Base-by-base conservation (phyloP, 2,888 invertebrate species). In the Drymonia ruficornis region DNA sequence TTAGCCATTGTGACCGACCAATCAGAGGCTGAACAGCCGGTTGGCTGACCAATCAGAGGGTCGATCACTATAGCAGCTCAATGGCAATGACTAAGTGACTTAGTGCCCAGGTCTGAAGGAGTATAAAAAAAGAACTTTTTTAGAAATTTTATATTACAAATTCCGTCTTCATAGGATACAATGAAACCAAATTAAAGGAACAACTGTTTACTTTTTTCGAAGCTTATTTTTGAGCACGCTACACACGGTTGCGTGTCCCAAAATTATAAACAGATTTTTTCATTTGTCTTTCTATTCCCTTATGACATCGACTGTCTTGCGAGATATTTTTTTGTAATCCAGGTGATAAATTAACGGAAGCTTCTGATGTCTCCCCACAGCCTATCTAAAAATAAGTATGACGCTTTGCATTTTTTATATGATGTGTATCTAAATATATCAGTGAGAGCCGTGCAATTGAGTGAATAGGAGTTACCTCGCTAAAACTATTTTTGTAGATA, bases 341-440 rank as follows among this genome's bases (percentile, higher is more conserved):
- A 86, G 83, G 84, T 88, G 87, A 86, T 84, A 80, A 83, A 84
- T 83, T 73, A 75, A 75, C 80, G 80, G 80, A 80, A 76, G 78
- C 76, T 70, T 63, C 65, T 49, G 54, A 68, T 68, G 60, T 63
- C 76, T 75, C 83, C 84, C 84, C 73, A 70, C 66, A 61, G 56
- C 50, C 46, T 63, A 61, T 67, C 76, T 78, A 80, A 83, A 84
- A 85, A 86, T 86, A 86, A 67, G 55, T 50, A 62, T 52, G 60
- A 53, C 57, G 55, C 52, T 50, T 59, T 52, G 56, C 63, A 67
- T 70, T 67, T 83, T 84, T 84, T 79, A 76, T 76, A 63, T 64
- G 71, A 74, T 76, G 67, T 74, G 52, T 46, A 45, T 59, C 61
- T 66, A 70, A 62, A 72, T 64, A 64, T 71, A 63, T 58, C 40